Evolutionary conservation across 2,113 vertebrate species (phyloP).

Genomic region (Xiphorhynchus elegans): DNA sequence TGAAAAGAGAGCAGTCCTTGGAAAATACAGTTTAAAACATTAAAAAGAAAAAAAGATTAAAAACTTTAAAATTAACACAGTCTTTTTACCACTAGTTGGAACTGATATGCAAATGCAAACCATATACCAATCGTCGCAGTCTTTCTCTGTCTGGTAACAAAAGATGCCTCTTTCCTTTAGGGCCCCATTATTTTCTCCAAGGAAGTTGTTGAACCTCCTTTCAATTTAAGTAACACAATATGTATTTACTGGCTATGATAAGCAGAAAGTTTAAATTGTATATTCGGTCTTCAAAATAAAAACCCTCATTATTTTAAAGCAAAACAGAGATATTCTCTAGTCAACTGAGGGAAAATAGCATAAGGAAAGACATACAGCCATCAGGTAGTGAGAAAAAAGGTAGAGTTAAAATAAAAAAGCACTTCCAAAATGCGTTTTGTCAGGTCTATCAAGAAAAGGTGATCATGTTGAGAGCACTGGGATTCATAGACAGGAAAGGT

Average conservation of each 20-base stretch:
- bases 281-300: neutral
- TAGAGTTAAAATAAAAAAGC: neutral
- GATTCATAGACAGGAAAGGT: neutral
- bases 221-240: neutral
- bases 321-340: neutral
- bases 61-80: neutral
- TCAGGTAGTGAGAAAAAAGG: neutral
- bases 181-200: neutral
- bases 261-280: neutral
- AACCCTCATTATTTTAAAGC: neutral
- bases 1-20: neutral
- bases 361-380: neutral
- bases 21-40: neutral
- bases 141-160: neutral
- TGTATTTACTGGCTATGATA: neutral
- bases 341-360: neutral
- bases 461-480: neutral
- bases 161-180: neutral
- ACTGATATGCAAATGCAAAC: neutral
- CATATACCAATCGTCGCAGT: neutral
- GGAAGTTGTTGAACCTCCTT: neutral
- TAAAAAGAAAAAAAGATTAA: neutral
- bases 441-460: neutral
- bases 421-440: neutral
- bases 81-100: neutral